Conservation (phyloP, 2,888 invertebrate species). For the Drosophila colorata region DNA sequence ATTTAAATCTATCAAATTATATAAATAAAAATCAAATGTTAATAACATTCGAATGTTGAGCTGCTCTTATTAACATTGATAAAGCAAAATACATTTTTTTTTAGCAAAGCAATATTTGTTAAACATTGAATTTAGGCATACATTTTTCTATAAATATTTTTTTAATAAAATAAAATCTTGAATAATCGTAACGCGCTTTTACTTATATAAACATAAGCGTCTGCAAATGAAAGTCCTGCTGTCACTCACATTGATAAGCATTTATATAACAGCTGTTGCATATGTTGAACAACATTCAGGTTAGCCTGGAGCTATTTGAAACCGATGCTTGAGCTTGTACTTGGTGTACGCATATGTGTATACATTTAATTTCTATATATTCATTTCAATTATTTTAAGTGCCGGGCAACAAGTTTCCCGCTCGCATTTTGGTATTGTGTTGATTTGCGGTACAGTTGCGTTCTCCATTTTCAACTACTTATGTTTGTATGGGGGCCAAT, state of each 20-base stretch:
- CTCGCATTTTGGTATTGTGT: constrained; percentile 31
- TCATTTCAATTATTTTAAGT: constrained; percentile 79
- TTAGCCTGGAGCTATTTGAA: background rate
- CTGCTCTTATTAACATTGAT: too few relatives aligned
- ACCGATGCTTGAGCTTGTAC: too few relatives aligned
- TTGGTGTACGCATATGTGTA: too few relatives aligned
- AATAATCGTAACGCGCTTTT: too few relatives aligned
- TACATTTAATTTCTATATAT: background rate
- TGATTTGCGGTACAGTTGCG: constrained; percentile 61
- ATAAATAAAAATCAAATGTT: background rate
- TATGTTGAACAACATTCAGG: background rate
- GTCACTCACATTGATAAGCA: background rate
- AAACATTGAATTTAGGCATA: too few relatives aligned
- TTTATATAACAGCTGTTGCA: background rate
- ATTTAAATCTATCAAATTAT: background rate
- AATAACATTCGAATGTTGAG: too few relatives aligned
- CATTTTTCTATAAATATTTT: too few relatives aligned
- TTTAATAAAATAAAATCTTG: too few relatives aligned
- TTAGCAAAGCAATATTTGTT: too few relatives aligned
- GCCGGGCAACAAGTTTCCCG: constrained; percentile 66
- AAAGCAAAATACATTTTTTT: too few relatives aligned
- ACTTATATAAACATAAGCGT: background rate
- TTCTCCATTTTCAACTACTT: constrained; percentile 41
- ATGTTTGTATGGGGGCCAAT: constrained; percentile 40
- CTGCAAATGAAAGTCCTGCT: background rate